Evolutionary conservation across 2,113 vertebrate genomes (phyloP).

Genomic region (Coreoperca whiteheadi): DNA sequence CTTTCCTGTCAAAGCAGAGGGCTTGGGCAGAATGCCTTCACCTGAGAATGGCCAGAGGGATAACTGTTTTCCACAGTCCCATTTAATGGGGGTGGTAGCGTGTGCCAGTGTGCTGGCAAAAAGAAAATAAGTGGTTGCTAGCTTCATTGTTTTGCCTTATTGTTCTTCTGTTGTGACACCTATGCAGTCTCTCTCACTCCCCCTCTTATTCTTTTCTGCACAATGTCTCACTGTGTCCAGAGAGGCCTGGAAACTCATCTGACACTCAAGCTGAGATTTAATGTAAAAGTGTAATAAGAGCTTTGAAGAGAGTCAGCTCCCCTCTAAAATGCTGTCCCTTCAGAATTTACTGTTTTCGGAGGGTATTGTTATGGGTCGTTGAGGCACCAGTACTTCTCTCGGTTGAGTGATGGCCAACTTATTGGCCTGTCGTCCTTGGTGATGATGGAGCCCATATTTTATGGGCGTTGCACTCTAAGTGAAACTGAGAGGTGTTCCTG

Average conservation of each 20-base stretch:
- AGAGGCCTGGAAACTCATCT: conserved; percentile 74
- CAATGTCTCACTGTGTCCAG: conserved; percentile 59
- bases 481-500: conserved; percentile 75
- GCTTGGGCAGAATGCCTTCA: conserved; percentile 85
- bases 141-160: conserved; percentile 39
- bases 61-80: conserved; percentile 84
- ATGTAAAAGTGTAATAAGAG: conserved; percentile 81
- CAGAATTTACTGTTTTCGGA: conserved; percentile 73
- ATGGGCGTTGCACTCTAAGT: conserved; percentile 68
- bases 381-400: conserved; percentile 66
- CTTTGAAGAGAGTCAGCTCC: conserved; percentile 70
- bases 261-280: conserved; percentile 77
- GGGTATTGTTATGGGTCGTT: conserved; percentile 79
- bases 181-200: conserved; percentile 36
- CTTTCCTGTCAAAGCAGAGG: conserved; percentile 85
- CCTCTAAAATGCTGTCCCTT: conserved; percentile 71
- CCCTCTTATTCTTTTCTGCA: conserved; percentile 38
- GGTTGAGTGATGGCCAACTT: conserved; percentile 64
- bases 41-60: conserved; percentile 89
- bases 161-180: conserved; percentile 35
- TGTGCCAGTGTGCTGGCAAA: conserved; percentile 55
- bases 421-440: conserved; percentile 76
- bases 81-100: conserved; percentile 65
- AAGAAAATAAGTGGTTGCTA: conserved; percentile 41
- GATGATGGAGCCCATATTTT: conserved; percentile 76